Evolutionary conservation across 2,888 invertebrate genomes (phyloP).

Genomic region (Leptinotarsa peninsularis): DNA sequence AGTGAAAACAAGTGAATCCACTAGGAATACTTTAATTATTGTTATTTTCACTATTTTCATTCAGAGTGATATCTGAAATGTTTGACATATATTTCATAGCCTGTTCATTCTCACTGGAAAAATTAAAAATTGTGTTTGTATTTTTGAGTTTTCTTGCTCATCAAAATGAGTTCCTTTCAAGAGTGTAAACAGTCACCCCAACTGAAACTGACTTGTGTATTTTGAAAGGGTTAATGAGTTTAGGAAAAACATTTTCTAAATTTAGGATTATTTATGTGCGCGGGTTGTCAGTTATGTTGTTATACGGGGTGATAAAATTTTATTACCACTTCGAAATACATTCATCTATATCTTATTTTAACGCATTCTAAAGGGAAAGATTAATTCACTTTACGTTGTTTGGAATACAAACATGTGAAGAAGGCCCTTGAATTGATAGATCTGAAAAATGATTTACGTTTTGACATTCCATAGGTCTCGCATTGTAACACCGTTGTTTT

Average conservation of each 20-base stretch:
- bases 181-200: neutral
- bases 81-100: too few species aligned
- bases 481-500: too few species aligned
- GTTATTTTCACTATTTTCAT: too few species aligned
- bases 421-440: neutral
- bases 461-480: too few species aligned
- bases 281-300: conserved; percentile 34
- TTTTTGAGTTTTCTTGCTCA: neutral
- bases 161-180: neutral
- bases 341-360: conserved; percentile 17
- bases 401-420: neutral
- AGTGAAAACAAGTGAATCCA: too few species aligned
- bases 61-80: too few species aligned
- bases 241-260: conserved; percentile 30
- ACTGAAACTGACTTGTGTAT: neutral
- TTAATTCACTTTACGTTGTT: neutral
- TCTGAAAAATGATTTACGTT: too few species aligned
- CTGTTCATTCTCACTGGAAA: neutral
- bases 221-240: conserved; percentile 20
- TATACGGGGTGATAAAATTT: conserved; percentile 44
- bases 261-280: conserved; percentile 40
- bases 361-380: neutral
- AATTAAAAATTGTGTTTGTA: neutral
- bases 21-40: too few species aligned
- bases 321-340: conserved; percentile 23